These are phyloP conservation scores for Oryzias melastigma DNA, from an alignment of 2,113 vertebrate genomes.

Conservation along the genomic window DNA sequence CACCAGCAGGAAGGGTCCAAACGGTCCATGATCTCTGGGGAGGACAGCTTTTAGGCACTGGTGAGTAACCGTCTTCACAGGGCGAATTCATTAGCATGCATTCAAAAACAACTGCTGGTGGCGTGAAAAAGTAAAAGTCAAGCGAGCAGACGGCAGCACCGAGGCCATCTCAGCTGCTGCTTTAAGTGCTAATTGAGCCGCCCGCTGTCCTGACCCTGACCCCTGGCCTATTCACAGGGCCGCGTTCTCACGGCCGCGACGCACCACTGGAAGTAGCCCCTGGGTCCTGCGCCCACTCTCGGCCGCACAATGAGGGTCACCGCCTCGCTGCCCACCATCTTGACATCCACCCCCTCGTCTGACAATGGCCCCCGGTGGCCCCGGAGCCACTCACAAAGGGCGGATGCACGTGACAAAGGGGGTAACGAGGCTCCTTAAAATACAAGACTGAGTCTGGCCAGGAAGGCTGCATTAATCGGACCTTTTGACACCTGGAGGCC, in stretches of 20 bases:
- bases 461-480: conserved; percentile 29
- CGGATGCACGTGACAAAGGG: conserved; percentile 47
- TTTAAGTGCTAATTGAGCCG: conserved; percentile 69
- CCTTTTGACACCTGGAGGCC: conserved; percentile 10
- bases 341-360: conserved; percentile 63
- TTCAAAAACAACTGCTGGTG: conserved; percentile 42
- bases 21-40: conserved; percentile 2
- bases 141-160: conserved; percentile 38
- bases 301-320: conserved; percentile 57
- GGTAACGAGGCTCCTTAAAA: conserved; percentile 45
- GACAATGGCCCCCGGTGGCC: conserved; percentile 55
- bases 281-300: conserved; percentile 36
- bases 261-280: conserved; percentile 59
- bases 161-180: conserved; percentile 56
- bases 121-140: conserved; percentile 24
- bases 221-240: conserved; percentile 53
- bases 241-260: conserved; percentile 67
- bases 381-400: conserved; percentile 32
- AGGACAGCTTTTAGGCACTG: conserved; percentile 24
- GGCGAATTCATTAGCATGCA: conserved; percentile 40
- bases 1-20: conserved; percentile 3
- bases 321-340: conserved; percentile 62
- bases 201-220: conserved; percentile 61
- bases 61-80: conserved; percentile 7
- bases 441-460: conserved; percentile 17